Base-by-base conservation (phyloP, 2,888 invertebrate species). In the Lydus trimaculatus region DNA sequence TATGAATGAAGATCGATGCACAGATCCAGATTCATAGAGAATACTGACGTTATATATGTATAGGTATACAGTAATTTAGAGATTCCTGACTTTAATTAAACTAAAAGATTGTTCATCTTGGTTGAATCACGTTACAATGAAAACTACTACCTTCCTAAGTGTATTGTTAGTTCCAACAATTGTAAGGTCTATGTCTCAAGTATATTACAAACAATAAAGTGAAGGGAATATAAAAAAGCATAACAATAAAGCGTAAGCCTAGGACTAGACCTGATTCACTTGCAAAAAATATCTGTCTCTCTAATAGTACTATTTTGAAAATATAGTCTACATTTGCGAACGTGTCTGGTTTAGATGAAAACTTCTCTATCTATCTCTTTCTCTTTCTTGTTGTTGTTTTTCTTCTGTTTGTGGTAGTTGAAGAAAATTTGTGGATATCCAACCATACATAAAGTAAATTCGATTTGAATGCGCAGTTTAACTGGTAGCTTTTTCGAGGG, bases 381-480 rank as follows among this genome's bases (percentile, higher is more conserved):
- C 7, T 9, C 9, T 33, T 1, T 39, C 2, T 39, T 15, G 6
- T 0, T 20, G 20, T 17, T 20, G 17, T 48, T 43, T 43, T 17
- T 20, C 36, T 15, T 36, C 15, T 13, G 4, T 13, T 1, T 20
- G 20, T 48, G 17, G 48, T 11, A 20, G 48, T 48, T 23, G 48
- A 48, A 48, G 48, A 11, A 20, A 48, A 48, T 48, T 48, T 20
- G 43, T 9, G 43, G 43, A 48, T 48, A n/a, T 43, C 43, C 43
- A 43, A 17, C 43, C 43, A 17, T 48, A 20, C 13, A 61, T 61
- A 15, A 8, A 61, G 23, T 33, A 36, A 61, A 61, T 61, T 61
- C 33, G 61, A 61, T 61, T 61, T 61, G 33, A 61, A 61, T 61
- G 31, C 20, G 48, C 48, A 20, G 48, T 48, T 48, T 31, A 61